A percentile compares a stretch with the other conserved stretches of the same genome.
These are phyloP conservation scores for Scatophagus argus DNA, from an alignment of 2,113 vertebrate species.

Conservation along the genomic window DNA sequence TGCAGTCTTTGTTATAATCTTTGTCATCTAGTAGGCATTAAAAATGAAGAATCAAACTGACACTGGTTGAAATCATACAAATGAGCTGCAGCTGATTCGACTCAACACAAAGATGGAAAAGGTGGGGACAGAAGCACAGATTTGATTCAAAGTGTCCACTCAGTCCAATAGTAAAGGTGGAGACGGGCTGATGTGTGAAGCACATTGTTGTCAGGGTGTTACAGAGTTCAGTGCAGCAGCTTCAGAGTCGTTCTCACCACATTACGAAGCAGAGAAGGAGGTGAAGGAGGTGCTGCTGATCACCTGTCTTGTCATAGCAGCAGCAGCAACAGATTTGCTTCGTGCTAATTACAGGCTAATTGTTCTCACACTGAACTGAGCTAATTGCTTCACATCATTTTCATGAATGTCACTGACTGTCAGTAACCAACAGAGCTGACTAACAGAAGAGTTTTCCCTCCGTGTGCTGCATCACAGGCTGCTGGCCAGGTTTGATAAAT, in stretches of 20 bases:
- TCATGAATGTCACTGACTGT: conserved; percentile 13
- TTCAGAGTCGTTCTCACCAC: neutral
- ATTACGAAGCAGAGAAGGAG: neutral
- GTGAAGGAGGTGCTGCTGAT: neutral
- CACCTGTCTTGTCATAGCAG: neutral
- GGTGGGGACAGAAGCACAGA: neutral
- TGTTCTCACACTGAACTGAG: conserved; percentile 12
- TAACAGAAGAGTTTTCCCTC: neutral
- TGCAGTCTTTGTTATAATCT: neutral
- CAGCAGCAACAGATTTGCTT: neutral
- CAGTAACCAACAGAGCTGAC: neutral
- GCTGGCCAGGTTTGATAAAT: conserved; percentile 9
- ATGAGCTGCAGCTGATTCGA: too few species aligned
- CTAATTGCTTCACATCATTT: conserved; percentile 23
- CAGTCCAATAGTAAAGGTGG: neutral
- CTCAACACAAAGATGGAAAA: neutral
- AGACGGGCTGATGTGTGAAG: neutral
- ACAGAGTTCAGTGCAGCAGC: neutral
- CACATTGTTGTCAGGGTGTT: neutral
- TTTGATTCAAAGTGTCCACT: neutral
- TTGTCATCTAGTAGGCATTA: too few species aligned
- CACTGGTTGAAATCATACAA: neutral
- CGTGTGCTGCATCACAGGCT: neutral
- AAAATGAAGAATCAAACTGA: too few species aligned
- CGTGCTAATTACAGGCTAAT: conserved; percentile 15